Evolutionary conservation across 1,140 invertebrate genomes (phyloP).

Genomic region (Megalopta genalis): DNA sequence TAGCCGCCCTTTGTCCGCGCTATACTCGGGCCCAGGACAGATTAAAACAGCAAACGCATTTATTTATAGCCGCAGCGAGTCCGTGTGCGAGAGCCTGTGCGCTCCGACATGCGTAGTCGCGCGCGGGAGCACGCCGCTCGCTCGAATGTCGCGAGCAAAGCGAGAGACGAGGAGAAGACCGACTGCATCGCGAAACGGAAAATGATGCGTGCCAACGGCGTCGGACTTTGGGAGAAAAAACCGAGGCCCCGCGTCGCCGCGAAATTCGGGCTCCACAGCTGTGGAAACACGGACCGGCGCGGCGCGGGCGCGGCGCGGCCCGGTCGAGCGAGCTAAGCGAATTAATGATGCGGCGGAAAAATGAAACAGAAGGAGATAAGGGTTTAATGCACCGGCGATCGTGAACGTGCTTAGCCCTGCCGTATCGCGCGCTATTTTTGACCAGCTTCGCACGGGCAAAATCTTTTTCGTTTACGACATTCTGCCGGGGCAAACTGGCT

Average conservation of each 20-base stretch:
- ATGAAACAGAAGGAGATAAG: too few relatives aligned
- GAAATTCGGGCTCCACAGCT: background rate
- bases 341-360: too few relatives aligned
- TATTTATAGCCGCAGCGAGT: slow-evolving; percentile 70
- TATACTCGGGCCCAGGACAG: slow-evolving; percentile 54
- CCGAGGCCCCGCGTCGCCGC: slow-evolving; percentile 15
- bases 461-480: too few relatives aligned
- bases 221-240: slow-evolving; percentile 11
- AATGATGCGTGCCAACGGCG: slow-evolving; percentile 52
- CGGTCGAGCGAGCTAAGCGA: too few relatives aligned
- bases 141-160: background rate
- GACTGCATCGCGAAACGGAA: slow-evolving; percentile 57
- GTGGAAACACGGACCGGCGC: too few relatives aligned
- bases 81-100: slow-evolving; percentile 12
- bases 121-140: background rate
- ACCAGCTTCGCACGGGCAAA: too few relatives aligned
- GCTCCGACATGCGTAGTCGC: slow-evolving; percentile 1
- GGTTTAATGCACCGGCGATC: too few relatives aligned
- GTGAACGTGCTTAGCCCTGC: too few relatives aligned
- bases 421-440: too few relatives aligned
- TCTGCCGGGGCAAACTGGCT: too few relatives aligned
- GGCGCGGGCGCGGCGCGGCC: too few relatives aligned
- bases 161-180: slow-evolving; percentile 11
- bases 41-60: slow-evolving; percentile 63
- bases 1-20: slow-evolving; percentile 62